Evolutionary conservation across 1,140 invertebrate genomes (phyloP).

Genomic region (Apis laboriosa): DNA sequence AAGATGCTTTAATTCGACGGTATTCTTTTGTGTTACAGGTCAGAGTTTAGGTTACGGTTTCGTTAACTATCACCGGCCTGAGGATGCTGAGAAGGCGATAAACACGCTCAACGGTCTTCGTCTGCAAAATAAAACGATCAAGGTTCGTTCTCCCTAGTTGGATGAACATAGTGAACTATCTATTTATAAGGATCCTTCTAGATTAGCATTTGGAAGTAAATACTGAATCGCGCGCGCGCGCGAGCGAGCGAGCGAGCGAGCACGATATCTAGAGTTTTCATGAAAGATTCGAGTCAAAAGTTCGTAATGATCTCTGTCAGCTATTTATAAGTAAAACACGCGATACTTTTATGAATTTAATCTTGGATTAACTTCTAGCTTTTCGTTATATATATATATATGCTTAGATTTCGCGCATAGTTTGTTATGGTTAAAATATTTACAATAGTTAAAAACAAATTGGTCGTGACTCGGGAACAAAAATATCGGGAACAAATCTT

Average conservation of each 20-base stretch:
- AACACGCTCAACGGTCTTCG: slow-evolving; percentile 97
- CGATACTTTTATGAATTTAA: background rate
- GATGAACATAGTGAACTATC: background rate
- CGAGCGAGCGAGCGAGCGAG: too few species aligned
- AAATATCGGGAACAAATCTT: background rate
- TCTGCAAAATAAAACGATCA: slow-evolving; percentile 99
- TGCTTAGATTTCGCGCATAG: too few species aligned
- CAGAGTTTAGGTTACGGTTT: slow-evolving; percentile 99
- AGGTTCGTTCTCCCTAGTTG: slow-evolving; percentile 84
- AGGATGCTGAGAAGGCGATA: slow-evolving; percentile 99
- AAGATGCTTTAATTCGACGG: background rate
- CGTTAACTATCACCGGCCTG: slow-evolving; percentile 98
- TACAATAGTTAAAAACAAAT: background rate
- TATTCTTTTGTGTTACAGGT: slow-evolving; percentile 85
- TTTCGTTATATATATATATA: too few species aligned
- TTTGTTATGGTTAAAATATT: background rate
- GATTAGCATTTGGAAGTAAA: background rate
- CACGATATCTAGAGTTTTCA: background rate
- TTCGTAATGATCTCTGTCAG: background rate
- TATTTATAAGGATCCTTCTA: background rate
- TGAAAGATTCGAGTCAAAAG: too few species aligned
- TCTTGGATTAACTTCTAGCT: background rate
- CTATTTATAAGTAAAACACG: background rate
- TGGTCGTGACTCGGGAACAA: background rate
- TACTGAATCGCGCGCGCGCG: too few species aligned